Evolutionary conservation across 2,113 vertebrate species (phyloP).

Genomic region (Mus pahari): DNA sequence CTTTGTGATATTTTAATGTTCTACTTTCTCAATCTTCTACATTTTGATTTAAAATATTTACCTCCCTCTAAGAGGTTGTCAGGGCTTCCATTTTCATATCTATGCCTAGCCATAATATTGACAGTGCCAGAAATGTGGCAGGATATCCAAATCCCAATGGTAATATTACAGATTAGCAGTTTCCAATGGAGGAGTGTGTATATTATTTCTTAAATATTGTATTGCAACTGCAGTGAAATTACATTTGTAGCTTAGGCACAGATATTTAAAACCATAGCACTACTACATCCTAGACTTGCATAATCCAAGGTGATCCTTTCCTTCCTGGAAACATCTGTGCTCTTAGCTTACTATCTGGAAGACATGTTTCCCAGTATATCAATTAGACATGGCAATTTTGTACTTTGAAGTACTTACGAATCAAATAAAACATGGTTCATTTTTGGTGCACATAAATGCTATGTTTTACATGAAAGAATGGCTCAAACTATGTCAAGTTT

Average conservation of each 20-base stretch:
- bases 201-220: background rate
- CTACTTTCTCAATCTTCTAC: conserved; percentile 28
- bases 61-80: background rate
- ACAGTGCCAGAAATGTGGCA: conserved; percentile 20
- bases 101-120: background rate
- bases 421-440: background rate
- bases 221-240: background rate
- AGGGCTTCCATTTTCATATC: background rate
- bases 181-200: background rate
- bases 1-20: background rate
- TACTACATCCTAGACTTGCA: background rate
- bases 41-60: conserved; percentile 59
- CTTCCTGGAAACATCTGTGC: background rate
- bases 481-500: background rate
- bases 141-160: conserved; percentile 45
- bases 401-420: conserved; percentile 30
- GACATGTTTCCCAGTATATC: background rate
- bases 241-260: background rate
- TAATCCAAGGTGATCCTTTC: background rate
- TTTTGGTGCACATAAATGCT: background rate
- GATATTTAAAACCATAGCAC: background rate
- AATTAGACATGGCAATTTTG: background rate
- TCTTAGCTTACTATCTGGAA: background rate
- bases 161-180: conserved; percentile 27
- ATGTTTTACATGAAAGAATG: background rate